A percentile compares a stretch with the other conserved stretches of the same genome.
Conservation (phyloP, 1,140 invertebrate species). For the Plutomurus gul region DNA sequence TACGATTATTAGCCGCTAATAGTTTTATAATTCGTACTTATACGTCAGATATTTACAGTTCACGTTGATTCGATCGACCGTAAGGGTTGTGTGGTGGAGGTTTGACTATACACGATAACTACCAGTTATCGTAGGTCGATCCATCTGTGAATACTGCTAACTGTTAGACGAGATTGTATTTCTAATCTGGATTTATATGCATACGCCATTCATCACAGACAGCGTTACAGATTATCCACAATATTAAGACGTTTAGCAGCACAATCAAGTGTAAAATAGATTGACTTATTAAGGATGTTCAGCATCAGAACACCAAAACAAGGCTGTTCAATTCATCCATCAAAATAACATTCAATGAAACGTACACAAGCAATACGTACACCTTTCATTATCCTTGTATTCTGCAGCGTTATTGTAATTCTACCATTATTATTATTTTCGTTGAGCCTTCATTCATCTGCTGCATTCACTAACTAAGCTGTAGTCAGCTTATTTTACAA, state of each 20-base stretch:
- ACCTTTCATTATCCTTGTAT: constrained; percentile 6
- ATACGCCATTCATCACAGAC: background rate
- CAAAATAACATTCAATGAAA: no score
- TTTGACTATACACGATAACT: no score
- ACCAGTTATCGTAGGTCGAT: no score
- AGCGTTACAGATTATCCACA: background rate
- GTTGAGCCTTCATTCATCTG: background rate
- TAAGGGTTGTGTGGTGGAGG: no score
- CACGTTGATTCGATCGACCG: no score
- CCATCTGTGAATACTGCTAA: no score
- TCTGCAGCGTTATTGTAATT: no score
- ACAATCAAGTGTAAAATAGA: constrained; percentile 3
- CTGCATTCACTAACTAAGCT: background rate
- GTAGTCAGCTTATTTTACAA: background rate
- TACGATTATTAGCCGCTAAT: background rate
- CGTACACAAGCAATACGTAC: background rate
- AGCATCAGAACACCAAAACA: background rate
- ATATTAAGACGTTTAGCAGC: background rate
- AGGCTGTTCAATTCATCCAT: background rate
- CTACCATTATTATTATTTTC: background rate
- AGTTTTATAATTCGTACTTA: no score
- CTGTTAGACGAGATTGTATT: no score
- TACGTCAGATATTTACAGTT: no score
- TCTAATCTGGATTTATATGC: background rate
- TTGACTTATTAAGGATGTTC: constrained; percentile 6